Evolutionary conservation across 2,113 vertebrate species (phyloP), one percentile per base, ranked within the genome.

Genomic region (Gallinago jamesoni): DNA sequence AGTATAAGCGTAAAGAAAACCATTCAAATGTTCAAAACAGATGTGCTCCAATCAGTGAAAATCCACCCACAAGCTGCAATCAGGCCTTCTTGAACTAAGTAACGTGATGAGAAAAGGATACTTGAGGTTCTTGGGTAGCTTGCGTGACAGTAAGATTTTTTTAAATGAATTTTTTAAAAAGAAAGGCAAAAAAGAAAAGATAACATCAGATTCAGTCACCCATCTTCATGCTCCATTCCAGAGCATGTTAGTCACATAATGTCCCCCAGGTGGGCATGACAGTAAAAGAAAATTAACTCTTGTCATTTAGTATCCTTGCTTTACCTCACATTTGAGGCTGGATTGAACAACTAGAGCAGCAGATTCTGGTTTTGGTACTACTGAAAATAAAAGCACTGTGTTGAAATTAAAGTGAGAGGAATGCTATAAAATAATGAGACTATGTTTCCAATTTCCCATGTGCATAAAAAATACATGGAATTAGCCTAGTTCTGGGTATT

Each of bases 201-300:
- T n/a, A 37, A 59, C 8, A 64, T 84, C 69, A 83, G 35, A 55
- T 72, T 76, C 62, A 91, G 43, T 75, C 52, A 85, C 14, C 28
- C 63, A 83, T 68, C 33, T 21, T 81, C 39, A 60, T 7, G 13
- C 14, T 85, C 7, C 12, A 13, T 88, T 74, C 39, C 68, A 76
- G 47, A 79, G 6, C 23, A 74, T 8, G 3, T 89, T 70, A 83
- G 31, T 87, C 63, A 68, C 35, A 37, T 59, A 37, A 66, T 43
- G 52, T 88, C 20, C 45, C 66, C 18, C 52, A 83, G 11, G 37
- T 56, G 63, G 11, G 3, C 39, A 33, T 62, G 47, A 85, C 55
- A 89, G 27, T 72, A 85, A 79, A 92, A 90, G 43, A 64, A 60
- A 92, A 89, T 79, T 76, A 92, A 76, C 24, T 92, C 25, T 90